phyloP scores from a whole-genome alignment of 2,888 invertebrate genomes.

The Acanthacorydalis orientalis region DNA sequence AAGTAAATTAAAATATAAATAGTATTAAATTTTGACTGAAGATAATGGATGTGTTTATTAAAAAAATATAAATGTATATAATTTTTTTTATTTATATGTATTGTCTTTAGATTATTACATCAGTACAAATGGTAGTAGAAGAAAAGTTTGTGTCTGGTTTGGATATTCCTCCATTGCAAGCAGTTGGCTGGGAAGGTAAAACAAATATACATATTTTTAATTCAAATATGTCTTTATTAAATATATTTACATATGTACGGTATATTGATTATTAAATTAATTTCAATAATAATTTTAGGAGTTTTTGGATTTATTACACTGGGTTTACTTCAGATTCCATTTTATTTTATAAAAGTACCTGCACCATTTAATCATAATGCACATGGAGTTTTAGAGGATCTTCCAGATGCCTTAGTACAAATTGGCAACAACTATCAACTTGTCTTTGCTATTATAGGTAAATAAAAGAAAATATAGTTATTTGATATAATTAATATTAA shows the following conservation, averaged over 20 bases:
- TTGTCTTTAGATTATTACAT: constrained; percentile 50
- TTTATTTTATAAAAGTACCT: constrained; percentile 65
- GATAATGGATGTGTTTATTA: not conserved
- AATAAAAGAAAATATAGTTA: constrained; percentile 13
- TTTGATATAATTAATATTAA: constrained; percentile 1
- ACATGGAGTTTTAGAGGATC: constrained; percentile 63
- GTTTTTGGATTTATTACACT: constrained; percentile 53
- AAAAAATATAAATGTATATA: not conserved
- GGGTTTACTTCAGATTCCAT: constrained; percentile 47
- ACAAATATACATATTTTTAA: constrained; percentile 12
- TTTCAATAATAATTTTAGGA: constrained; percentile 21
- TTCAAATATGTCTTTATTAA: not conserved
- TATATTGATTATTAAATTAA: not conserved
- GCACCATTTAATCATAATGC: constrained; percentile 63
- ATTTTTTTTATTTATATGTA: no score
- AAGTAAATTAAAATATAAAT: no score
- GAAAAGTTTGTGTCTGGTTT: constrained; percentile 74
- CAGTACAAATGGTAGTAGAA: constrained; percentile 87
- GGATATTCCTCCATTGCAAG: constrained; percentile 79
- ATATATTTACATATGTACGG: not conserved
- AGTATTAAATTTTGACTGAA: not conserved
- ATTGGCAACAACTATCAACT: constrained; percentile 47
- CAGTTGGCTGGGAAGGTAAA: constrained; percentile 84
- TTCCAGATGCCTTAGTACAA: constrained; percentile 69
- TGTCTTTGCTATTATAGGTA: constrained; percentile 47